phyloP scores from a whole-genome alignment of 2,888 invertebrate genomes.

The Automeris io region DNA sequence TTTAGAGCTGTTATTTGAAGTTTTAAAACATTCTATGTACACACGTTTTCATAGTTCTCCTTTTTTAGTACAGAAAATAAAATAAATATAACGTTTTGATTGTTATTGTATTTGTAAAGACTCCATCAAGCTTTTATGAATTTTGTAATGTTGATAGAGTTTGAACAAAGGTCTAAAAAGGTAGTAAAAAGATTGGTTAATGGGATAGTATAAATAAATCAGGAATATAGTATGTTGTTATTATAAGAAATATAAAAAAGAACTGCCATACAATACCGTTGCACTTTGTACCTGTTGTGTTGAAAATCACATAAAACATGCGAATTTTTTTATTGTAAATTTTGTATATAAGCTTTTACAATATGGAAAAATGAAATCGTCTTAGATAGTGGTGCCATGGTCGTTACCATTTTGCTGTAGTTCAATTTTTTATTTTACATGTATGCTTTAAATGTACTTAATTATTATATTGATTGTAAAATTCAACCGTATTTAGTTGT shows the following conservation, averaged over 20 bases:
- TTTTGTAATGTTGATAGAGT: too few species aligned
- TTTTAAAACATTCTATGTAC: conserved; percentile 5
- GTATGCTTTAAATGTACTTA: conserved; percentile 26
- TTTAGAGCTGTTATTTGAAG: conserved; percentile 7
- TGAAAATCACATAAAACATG: too few species aligned
- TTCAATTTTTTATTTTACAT: conserved; percentile 29
- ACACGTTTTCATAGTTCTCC: neutral
- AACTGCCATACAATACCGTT: too few species aligned
- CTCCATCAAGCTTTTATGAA: too few species aligned
- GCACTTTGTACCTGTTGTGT: too few species aligned
- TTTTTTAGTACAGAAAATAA: neutral
- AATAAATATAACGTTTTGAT: too few species aligned
- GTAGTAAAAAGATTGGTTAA: too few species aligned
- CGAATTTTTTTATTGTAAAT: neutral
- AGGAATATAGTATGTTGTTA: too few species aligned
- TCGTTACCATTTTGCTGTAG: conserved; percentile 59
- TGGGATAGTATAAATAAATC: too few species aligned
- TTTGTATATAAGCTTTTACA: neutral
- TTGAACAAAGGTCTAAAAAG: too few species aligned
- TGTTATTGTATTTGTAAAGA: too few species aligned
- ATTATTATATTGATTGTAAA: conserved; percentile 2
- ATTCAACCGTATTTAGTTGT: neutral
- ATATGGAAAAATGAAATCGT: conserved; percentile 5
- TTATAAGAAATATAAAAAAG: too few species aligned
- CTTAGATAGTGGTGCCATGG: conserved; percentile 66